phyloP scores from a whole-genome alignment of 2,113 vertebrate genomes.

The Alectura lathami region DNA sequence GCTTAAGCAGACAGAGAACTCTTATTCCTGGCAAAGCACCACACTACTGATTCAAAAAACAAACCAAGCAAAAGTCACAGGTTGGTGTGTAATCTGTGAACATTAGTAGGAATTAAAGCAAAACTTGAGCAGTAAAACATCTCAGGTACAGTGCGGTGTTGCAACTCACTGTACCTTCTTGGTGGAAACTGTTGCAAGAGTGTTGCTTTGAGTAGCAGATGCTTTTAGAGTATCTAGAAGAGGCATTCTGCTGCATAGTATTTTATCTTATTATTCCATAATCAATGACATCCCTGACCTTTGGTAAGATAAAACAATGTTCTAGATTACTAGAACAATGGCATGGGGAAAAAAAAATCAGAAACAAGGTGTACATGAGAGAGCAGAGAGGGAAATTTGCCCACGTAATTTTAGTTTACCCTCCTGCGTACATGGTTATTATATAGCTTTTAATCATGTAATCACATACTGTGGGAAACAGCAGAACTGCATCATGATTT shows the following conservation, averaged over 20 bases:
- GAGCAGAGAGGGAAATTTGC: not conserved
- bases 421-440: not conserved
- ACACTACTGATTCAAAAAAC: not conserved
- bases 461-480: not conserved
- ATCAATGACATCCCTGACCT: not conserved
- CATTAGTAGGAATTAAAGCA: not conserved
- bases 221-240: not conserved
- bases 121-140: not conserved
- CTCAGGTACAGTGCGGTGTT: not conserved
- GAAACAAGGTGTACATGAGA: not conserved
- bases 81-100: not conserved
- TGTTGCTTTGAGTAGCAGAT: not conserved
- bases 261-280: not conserved
- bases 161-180: not conserved
- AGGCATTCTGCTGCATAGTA: not conserved
- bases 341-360: not conserved
- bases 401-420: not conserved
- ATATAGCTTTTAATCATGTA: not conserved
- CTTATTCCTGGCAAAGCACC: not conserved
- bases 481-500: not conserved
- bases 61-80: not conserved
- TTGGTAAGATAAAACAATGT: not conserved
- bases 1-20: not conserved
- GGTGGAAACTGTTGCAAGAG: not conserved
- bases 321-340: not conserved